Conservation (phyloP, 1,140 invertebrate genomes). For the Drosophila takahashii region DNA sequence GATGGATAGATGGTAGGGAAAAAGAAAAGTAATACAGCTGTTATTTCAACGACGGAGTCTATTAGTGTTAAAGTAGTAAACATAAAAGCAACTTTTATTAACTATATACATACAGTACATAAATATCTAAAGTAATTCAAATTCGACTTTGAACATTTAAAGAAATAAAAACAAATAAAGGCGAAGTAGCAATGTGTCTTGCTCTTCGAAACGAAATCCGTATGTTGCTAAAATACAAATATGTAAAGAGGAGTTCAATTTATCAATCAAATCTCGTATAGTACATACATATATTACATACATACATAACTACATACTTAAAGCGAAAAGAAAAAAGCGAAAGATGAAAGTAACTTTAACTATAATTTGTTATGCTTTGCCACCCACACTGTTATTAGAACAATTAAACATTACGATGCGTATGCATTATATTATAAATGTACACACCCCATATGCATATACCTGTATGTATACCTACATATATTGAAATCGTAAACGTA, state of each 20-base stretch:
- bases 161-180: slow-evolving; percentile 16
- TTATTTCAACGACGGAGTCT: slow-evolving; percentile 78
- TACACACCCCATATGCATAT: slow-evolving; percentile 40
- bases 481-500: slow-evolving; percentile 19
- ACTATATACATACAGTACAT: slow-evolving; percentile 56
- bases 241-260: slow-evolving; percentile 61
- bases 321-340: slow-evolving; percentile 33
- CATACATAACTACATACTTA: slow-evolving; percentile 41
- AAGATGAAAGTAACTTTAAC: slow-evolving; percentile 55
- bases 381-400: slow-evolving; percentile 80
- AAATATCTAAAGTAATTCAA: slow-evolving; percentile 52
- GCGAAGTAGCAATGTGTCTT: slow-evolving; percentile 2
- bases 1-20: slow-evolving; percentile 3
- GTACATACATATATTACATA: slow-evolving; percentile 43
- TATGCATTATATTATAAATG: slow-evolving; percentile 53
- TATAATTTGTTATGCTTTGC: slow-evolving; percentile 79
- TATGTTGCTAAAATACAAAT: slow-evolving; percentile 50
- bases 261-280: slow-evolving; percentile 65
- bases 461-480: slow-evolving; percentile 36
- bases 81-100: slow-evolving; percentile 65
- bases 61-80: slow-evolving; percentile 79
- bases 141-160: slow-evolving; percentile 48
- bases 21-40: slow-evolving; percentile 53
- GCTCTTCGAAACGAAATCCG: slow-evolving; percentile 37
- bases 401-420: slow-evolving; percentile 73